These are phyloP conservation scores for Stichopus chloronotus DNA, from an alignment of 35 echinoderm and acorn worm species.

Conservation along the genomic window DNA sequence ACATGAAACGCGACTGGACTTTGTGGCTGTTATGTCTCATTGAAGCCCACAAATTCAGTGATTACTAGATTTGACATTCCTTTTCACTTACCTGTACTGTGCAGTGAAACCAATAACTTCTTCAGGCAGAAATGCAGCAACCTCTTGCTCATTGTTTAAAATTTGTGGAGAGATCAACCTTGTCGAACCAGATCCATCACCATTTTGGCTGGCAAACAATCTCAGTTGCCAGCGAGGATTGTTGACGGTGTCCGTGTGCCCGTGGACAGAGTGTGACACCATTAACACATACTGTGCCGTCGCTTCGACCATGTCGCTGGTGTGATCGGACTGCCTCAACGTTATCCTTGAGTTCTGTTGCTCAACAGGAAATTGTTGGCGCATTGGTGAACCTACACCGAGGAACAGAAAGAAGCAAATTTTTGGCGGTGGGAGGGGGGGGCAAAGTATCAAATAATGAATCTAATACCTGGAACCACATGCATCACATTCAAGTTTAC, in stretches of 20 bases:
- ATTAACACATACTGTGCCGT: not conserved
- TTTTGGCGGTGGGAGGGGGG: no score
- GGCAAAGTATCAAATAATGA: no score
- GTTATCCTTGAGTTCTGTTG: not conserved
- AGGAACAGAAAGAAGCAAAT: no score
- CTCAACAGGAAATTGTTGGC: not conserved
- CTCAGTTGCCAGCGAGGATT: not conserved
- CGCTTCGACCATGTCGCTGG: not conserved
- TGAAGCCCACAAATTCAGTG: no score
- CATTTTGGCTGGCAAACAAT: slow-evolving; percentile 15
- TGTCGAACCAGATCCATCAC: not conserved
- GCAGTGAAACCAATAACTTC: not conserved
- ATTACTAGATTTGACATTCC: no score
- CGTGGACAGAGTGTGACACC: not conserved
- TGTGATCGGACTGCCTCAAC: not conserved
- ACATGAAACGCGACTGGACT: no score
- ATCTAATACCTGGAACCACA: no score
- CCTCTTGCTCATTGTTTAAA: not conserved
- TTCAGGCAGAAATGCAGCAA: not conserved
- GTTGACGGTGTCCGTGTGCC: no score
- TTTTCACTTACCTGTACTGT: not conserved
- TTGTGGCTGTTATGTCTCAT: no score
- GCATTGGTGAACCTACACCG: not conserved
- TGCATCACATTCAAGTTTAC: no score
- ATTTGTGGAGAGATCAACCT: not conserved